Evolutionary conservation across 2,888 invertebrate species (phyloP).

Genomic region (Chymomyza fuscimana): DNA sequence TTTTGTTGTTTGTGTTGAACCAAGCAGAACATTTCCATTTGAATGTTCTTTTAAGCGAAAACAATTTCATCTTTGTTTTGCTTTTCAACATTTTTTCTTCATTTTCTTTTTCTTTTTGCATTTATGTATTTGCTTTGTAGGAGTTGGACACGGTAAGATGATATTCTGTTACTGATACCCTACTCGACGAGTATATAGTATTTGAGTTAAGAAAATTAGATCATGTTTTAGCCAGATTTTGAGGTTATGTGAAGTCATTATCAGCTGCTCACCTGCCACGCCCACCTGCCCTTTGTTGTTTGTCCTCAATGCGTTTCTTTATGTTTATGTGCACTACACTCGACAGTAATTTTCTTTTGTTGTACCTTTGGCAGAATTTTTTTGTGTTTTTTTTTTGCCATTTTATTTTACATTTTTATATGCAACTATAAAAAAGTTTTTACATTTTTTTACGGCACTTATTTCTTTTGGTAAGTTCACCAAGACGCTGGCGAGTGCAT

Average conservation of each 20-base stretch:
- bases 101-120: slow-evolving; percentile 2
- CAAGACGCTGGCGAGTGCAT: slow-evolving; percentile 58
- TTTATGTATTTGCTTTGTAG: slow-evolving; percentile 1
- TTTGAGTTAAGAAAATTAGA: slow-evolving; percentile 49
- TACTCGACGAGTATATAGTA: background rate
- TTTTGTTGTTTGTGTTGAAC: slow-evolving; percentile 72
- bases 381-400: slow-evolving; percentile 28
- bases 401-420: slow-evolving; percentile 71
- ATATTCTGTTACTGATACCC: slow-evolving; percentile 4
- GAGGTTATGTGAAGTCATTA: slow-evolving; percentile 68
- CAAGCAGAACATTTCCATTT: slow-evolving; percentile 75
- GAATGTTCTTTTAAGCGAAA: slow-evolving; percentile 75
- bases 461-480: slow-evolving; percentile 49
- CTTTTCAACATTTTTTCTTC: slow-evolving; percentile 50
- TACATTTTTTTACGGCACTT: slow-evolving; percentile 71
- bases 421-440: slow-evolving; percentile 71
- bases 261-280: slow-evolving; percentile 43
- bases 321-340: background rate
- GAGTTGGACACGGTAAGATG: background rate
- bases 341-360: slow-evolving; percentile 44
- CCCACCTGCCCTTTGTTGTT: slow-evolving; percentile 48
- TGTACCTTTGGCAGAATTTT: background rate
- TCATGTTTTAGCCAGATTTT: slow-evolving; percentile 58
- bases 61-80: slow-evolving; percentile 76
- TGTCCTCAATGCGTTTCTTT: slow-evolving; percentile 1